Evolutionary conservation across 2,797 vertebrate species (phyloP).

Genomic region (Stomatorhinus walkeri): DNA sequence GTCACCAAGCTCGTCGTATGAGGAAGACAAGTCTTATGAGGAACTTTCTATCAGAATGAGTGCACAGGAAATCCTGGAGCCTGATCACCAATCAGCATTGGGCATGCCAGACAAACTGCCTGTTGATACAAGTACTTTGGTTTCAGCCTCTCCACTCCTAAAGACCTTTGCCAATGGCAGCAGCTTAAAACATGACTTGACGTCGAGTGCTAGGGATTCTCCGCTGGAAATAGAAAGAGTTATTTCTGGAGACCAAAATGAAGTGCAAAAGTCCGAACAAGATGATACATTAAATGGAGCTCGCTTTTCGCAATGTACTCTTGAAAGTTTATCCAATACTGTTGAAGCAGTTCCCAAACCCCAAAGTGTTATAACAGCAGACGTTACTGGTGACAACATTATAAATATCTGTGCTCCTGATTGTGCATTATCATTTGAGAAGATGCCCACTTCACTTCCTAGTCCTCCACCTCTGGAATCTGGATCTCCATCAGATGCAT

Average conservation of each 20-base stretch:
- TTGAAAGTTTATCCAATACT: conserved; percentile 81
- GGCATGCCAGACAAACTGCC: conserved; percentile 48
- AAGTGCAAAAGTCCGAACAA: conserved; percentile 66
- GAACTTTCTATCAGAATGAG: conserved; percentile 43
- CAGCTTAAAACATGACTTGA: conserved; percentile 71
- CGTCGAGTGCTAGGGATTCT: conserved; percentile 65
- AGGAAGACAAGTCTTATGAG: conserved; percentile 77
- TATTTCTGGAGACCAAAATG: conserved; percentile 48
- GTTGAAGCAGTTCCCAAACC: conserved; percentile 56
- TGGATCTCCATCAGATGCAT: conserved; percentile 59
- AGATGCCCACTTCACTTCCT: conserved; percentile 59
- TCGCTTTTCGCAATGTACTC: conserved; percentile 76
- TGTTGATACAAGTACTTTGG: conserved; percentile 49
- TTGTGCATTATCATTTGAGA: conserved; percentile 65
- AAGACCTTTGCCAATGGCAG: conserved; percentile 80
- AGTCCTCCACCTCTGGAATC: conserved; percentile 63
- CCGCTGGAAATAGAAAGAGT: conserved; percentile 65
- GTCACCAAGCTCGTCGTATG: conserved; percentile 83
- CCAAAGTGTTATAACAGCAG: conserved; percentile 69
- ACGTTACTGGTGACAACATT: conserved; percentile 74
- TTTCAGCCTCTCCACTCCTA: conserved; percentile 67
- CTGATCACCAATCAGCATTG: conserved; percentile 38
- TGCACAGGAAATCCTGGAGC: conserved; percentile 35
- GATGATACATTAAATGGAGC: conserved; percentile 82
- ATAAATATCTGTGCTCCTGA: conserved; percentile 74